A percentile compares a stretch with the other conserved stretches of the same genome.
These are phyloP conservation scores for Parthenolecanium corni DNA, from an alignment of 2,888 invertebrate species.

Conservation along the genomic window DNA sequence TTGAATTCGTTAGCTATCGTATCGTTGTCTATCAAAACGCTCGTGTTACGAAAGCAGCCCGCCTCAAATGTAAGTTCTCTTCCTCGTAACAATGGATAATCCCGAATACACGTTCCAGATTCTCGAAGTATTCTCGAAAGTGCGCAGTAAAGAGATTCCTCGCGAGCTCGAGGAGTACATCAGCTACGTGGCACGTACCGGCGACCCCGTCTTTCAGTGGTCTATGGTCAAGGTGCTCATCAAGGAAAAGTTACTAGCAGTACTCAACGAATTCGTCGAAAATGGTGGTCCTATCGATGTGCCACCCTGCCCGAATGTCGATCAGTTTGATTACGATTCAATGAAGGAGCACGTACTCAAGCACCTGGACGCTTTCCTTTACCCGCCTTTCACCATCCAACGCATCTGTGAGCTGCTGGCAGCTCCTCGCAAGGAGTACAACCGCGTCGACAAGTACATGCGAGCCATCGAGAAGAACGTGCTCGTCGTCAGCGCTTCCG, in stretches of 20 bases:
- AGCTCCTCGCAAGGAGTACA: constrained; percentile 85
- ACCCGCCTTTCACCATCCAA: constrained; percentile 93
- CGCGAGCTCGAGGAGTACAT: constrained; percentile 80
- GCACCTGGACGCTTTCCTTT: constrained; percentile 67
- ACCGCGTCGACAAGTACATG: constrained; percentile 91
- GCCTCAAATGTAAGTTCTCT: not conserved
- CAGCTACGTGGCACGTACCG: constrained; percentile 80
- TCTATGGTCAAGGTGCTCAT: constrained; percentile 73
- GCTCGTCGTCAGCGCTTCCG: constrained; percentile 58
- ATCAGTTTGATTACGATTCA: constrained; percentile 76
- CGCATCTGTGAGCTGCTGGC: constrained; percentile 87
- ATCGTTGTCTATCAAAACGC: constrained; percentile 1
- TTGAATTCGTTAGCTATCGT: not conserved
- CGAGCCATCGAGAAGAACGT: constrained; percentile 92
- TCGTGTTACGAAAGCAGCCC: not conserved
- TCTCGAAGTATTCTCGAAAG: constrained; percentile 70
- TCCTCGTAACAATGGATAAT: constrained; percentile 59
- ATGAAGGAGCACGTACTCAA: constrained; percentile 75
- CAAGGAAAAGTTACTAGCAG: constrained; percentile 71
- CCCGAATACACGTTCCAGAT: constrained; percentile 73
- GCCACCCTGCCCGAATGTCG: constrained; percentile 79
- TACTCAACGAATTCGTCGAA: constrained; percentile 79
- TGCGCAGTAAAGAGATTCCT: constrained; percentile 68
- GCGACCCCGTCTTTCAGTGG: constrained; percentile 91
- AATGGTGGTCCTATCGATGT: constrained; percentile 62